Evolutionary conservation across 2,888 invertebrate species (phyloP).

Genomic region (Octonoba sinensis): DNA sequence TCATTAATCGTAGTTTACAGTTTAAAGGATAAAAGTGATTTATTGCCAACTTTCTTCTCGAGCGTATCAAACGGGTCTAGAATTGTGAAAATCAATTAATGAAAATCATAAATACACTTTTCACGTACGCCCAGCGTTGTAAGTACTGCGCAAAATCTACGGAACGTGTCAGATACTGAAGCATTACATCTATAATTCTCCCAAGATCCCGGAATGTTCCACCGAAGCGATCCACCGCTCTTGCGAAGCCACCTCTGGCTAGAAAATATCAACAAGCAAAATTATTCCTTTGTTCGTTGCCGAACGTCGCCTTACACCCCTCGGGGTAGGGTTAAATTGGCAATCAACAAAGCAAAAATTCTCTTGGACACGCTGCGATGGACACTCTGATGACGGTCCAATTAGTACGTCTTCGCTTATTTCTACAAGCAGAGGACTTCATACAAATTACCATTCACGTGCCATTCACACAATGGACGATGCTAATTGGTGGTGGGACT

Average conservation of each 20-base stretch:
- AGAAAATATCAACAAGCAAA: no score
- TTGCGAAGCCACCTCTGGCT: slow-evolving; percentile 1
- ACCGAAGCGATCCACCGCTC: slow-evolving; percentile 3
- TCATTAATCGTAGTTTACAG: no score
- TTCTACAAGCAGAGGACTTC: neutral
- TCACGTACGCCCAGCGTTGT: no score
- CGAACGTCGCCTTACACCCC: neutral
- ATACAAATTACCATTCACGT: slow-evolving; percentile 15
- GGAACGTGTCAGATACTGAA: neutral
- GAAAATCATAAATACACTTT: no score
- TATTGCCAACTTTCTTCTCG: no score
- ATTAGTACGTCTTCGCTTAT: slow-evolving; percentile 28
- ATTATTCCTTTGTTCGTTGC: no score
- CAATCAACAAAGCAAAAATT: neutral
- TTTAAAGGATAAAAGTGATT: no score
- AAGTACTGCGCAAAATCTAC: neutral
- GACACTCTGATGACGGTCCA: slow-evolving; percentile 11
- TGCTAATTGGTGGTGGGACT: slow-evolving; percentile 4
- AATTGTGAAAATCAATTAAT: no score
- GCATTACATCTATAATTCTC: slow-evolving; percentile 1
- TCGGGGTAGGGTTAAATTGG: slow-evolving; percentile 1
- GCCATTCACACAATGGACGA: neutral
- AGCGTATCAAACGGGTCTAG: no score
- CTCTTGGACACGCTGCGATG: neutral
- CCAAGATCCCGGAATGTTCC: no score